A percentile compares a stretch with the other conserved stretches of the same genome.
Conservation (phyloP, 2,113 vertebrate genomes). For the Catharus bicknelli region DNA sequence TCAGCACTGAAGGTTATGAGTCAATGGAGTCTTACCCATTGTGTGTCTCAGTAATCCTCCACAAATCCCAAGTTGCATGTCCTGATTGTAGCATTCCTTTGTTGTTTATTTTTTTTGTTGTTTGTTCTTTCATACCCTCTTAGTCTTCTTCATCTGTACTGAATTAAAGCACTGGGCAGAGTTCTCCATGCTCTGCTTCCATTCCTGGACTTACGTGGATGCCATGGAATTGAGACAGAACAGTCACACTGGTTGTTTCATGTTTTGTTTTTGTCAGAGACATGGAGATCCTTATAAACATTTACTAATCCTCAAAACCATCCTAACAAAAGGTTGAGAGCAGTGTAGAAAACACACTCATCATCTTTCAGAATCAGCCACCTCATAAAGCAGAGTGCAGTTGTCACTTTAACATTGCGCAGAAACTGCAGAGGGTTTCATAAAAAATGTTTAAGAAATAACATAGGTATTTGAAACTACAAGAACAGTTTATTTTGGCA, state of each 20-base stretch:
- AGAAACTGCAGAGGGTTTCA: background rate
- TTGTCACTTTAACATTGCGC: conserved; percentile 13
- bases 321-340: background rate
- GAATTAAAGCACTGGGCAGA: background rate
- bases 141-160: background rate
- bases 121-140: background rate
- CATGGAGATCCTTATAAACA: conserved; percentile 1
- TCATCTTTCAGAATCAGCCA: background rate
- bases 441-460: conserved; percentile 39
- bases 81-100: background rate
- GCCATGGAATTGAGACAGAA: background rate
- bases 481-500: conserved; percentile 48
- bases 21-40: background rate
- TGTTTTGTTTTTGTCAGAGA: background rate
- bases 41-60: background rate
- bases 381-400: background rate
- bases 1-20: background rate
- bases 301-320: background rate
- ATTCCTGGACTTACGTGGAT: background rate
- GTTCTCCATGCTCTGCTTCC: background rate
- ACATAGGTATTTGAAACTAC: background rate
- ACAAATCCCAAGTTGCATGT: background rate
- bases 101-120: background rate
- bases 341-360: background rate
- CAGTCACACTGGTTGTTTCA: background rate